Base-by-base conservation (phyloP, 2,113 vertebrate genomes). In the Pelmatolapia mariae region DNA sequence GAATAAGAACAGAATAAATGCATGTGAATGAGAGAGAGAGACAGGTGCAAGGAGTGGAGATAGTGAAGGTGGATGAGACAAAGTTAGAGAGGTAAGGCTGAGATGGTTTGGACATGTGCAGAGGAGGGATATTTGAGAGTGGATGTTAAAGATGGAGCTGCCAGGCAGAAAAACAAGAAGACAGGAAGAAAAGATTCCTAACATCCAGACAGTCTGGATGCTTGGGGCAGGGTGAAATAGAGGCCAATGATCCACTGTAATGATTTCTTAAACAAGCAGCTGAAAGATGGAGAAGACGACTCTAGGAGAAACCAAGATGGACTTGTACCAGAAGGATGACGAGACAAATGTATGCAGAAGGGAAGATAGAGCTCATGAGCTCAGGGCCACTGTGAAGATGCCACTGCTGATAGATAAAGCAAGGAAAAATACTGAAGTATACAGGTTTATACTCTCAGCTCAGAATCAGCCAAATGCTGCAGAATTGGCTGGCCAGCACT, bases 181-280 rank as follows among this genome's bases (percentile, higher is more conserved):
- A 36, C 2, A 12, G 31, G 59, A 36, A 33, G 31, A 59, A 59
- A 29, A 59, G 7, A 59, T 3, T 9, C 24, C 1, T 18, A 31
- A 38, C 10, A 38, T 38, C 6, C 61, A 66, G 33, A 66, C 31
- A 38, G 61, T 36, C 19, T 33, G 33, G 18, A 1, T 66, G 3
- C 4, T 13, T 1, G 6, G 18, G 15, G 31, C 33, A n/a, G 61
- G 61, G 61, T 66, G 61, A 38, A n/a, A 66, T 38, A 10, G 61
- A 66, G 61, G 33, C 61, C 18, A 38, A 38, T 38, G 33, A 66
- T 36, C 31, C 10, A 66, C 61, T 36, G 61, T 36, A 3, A n/a
- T 36, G 0, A 66, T n/a, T n/a, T 36, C 16, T n/a, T 0, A 36
- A n/a, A 0, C 18, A n/a, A 66, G 1, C 29, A 63, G 59, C 59